Evolutionary conservation across 2,888 invertebrate species (phyloP).

Genomic region (Brachyptera risi): DNA sequence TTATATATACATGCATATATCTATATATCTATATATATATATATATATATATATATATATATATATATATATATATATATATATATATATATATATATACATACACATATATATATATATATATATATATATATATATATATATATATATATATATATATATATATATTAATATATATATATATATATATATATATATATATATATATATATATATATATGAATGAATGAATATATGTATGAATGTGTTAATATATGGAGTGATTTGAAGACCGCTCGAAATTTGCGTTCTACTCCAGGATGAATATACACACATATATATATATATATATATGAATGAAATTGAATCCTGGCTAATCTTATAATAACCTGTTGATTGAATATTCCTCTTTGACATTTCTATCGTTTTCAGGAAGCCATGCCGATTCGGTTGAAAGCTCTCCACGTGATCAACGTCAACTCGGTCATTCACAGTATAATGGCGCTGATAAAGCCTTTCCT

Average conservation of each 20-base stretch:
- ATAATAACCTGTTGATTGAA: background rate
- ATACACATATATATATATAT: background rate
- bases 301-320: background rate
- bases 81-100: background rate
- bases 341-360: background rate
- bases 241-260: no score
- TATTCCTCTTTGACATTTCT: background rate
- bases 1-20: background rate
- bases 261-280: no score
- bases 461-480: conserved; percentile 36
- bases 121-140: background rate
- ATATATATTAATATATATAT: background rate
- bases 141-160: background rate
- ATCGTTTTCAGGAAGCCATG: conserved; percentile 35
- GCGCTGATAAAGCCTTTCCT: conserved; percentile 36
- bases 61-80: background rate
- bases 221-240: background rate
- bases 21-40: background rate
- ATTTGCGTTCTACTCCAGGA: no score
- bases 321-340: background rate
- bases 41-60: background rate
- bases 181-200: background rate
- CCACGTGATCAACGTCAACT: conserved; percentile 34
- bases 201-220: background rate
- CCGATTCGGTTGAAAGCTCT: conserved; percentile 35